Base-by-base conservation (phyloP, 2,888 invertebrate species). In the Thymelicus acteon region DNA sequence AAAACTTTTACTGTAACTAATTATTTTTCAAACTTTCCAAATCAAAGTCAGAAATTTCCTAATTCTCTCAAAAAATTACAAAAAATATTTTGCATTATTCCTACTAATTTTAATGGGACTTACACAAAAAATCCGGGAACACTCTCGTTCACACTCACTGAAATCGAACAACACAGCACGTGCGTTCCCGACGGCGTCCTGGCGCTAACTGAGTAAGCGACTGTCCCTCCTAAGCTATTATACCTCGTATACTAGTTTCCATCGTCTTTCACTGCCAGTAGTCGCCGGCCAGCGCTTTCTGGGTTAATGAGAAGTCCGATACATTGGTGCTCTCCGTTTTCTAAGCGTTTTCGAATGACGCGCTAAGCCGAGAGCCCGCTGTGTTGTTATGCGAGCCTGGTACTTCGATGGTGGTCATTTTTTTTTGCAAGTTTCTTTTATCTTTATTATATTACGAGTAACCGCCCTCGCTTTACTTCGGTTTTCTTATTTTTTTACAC, bases 251-350 rank as follows among this genome's bases (percentile, higher is more conserved):
- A 89, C 89, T 90, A 90, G 89, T 89, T 89, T 89, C 85, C 90
- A 85, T 87, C 90, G 88, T 92, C 92, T 92, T 92, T 92, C 92
- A 92, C 92, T 91, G 89, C 89, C 84, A 79, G 79, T 80, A 82
- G 80, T 79, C 80, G 81, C 76, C 81, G 82, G 82, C 85, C 84
- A 85, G 78, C 85, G 85, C 85, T 92, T 92, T 92, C 91, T 92
- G 91, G 92, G 92, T 92, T 92, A 92, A 92, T 92, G 91, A 92
- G 90, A 86, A 92, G 83, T 83, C 85, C 83, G 84, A 83, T 84
- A 79, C 81, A 81, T 83, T 77, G 77, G 77, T 81, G 85, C 83
- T 83, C 84, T 86, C 84, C 83, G 88, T 87, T 89, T 91, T 92
- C 91, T 92, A 92, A 89, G 89, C 85, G 85, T 90, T 92, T 92